These are phyloP conservation scores for Copidosoma floridanum DNA, from an alignment of 1,140 invertebrate genomes.

Conservation along the genomic window DNA sequence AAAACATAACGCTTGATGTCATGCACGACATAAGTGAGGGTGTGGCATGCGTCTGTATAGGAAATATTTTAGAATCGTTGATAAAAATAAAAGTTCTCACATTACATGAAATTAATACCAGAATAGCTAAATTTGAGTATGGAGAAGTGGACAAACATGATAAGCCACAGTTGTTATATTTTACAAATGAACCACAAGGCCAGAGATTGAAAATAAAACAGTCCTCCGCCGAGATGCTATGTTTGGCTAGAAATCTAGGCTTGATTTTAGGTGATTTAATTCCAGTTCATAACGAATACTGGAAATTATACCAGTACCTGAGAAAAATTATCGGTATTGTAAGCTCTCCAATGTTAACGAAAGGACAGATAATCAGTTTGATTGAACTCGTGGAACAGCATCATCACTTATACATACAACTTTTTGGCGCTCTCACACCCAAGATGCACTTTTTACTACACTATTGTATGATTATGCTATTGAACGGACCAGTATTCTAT, in stretches of 20 bases:
- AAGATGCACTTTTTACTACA: constrained; percentile 26
- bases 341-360: constrained; percentile 14
- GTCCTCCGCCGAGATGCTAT: constrained; percentile 13
- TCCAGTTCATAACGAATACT: constrained; percentile 9
- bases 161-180: constrained; percentile 5
- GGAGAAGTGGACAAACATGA: neutral
- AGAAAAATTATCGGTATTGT: constrained; percentile 1
- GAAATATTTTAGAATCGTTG: constrained; percentile 25
- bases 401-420: neutral
- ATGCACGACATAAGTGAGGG: constrained; percentile 52
- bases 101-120: neutral
- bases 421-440: constrained; percentile 16
- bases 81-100: neutral
- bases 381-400: neutral
- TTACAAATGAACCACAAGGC: neutral
- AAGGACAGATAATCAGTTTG: neutral
- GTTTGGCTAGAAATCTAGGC: constrained; percentile 15
- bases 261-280: constrained; percentile 23
- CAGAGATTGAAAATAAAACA: constrained; percentile 24
- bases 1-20: constrained; percentile 44
- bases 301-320: constrained; percentile 18
- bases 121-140: constrained; percentile 5
- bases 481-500: neutral
- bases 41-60: constrained; percentile 43
- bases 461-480: neutral